Conservation (phyloP, 2,113 vertebrate genomes). For the Catharus bicknelli region DNA sequence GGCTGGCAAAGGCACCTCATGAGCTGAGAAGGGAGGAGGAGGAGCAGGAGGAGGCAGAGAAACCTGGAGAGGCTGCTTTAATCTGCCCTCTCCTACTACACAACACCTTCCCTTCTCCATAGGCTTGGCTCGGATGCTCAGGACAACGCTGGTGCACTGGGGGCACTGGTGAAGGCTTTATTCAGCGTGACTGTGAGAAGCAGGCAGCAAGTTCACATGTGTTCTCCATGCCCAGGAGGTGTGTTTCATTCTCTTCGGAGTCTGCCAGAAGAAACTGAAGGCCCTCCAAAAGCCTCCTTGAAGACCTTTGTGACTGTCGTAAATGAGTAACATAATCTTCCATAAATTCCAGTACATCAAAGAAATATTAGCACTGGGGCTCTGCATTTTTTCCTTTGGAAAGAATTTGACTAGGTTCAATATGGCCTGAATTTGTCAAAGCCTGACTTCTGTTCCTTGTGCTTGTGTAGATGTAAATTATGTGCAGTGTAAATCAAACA, state of each 20-base stretch:
- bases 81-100: background rate
- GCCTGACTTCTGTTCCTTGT: background rate
- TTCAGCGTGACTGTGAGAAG: background rate
- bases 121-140: background rate
- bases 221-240: background rate
- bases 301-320: background rate
- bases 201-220: background rate
- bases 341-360: background rate
- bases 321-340: background rate
- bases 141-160: accelerated
- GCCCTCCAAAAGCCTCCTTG: background rate
- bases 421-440: background rate
- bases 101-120: background rate
- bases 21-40: background rate
- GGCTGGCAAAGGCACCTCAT: background rate
- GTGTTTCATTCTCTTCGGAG: background rate
- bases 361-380: background rate
- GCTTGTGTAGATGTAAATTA: background rate
- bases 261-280: background rate
- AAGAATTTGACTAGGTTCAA: background rate
- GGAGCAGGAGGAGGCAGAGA: background rate
- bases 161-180: background rate
- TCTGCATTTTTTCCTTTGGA: background rate
- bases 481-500: background rate
- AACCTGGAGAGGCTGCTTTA: background rate